phyloP scores from a whole-genome alignment of 2,888 invertebrate genomes.

The Coecobrya sp. region DNA sequence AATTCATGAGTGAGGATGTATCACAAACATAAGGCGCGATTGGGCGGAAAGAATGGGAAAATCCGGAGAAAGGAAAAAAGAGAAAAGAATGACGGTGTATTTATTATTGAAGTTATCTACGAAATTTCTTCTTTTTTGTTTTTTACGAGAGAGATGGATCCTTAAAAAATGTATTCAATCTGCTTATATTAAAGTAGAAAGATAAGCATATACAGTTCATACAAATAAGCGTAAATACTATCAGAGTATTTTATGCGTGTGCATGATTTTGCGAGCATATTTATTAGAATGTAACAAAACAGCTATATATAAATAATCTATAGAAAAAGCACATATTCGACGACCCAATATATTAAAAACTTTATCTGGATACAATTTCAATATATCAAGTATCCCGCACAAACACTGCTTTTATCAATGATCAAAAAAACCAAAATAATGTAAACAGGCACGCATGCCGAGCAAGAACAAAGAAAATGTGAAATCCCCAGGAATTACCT shows the following conservation, averaged over 20 bases:
- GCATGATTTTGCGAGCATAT: conserved; percentile 16
- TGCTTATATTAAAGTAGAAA: too few relatives aligned
- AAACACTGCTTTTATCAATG: conserved; percentile 46
- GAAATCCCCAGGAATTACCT: background rate
- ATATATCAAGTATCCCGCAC: background rate
- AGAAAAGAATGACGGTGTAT: conserved; percentile 41
- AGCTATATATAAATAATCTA: background rate
- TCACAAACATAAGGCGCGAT: conserved; percentile 37
- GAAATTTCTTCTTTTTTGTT: conserved; percentile 9
- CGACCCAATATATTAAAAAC: too few relatives aligned
- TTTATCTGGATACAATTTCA: too few relatives aligned
- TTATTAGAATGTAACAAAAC: conserved; percentile 9
- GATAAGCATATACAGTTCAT: too few relatives aligned
- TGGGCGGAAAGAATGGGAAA: conserved; percentile 61
- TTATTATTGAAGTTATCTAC: conserved; percentile 63
- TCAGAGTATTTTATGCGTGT: background rate
- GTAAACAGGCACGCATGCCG: background rate
- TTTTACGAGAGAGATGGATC: background rate
- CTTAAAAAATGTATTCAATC: background rate
- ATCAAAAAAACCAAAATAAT: conserved; percentile 32
- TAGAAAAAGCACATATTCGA: background rate
- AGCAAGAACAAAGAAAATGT: conserved; percentile 3
- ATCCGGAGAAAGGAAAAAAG: background rate
- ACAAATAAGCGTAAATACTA: too few relatives aligned
- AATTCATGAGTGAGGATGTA: conserved; percentile 20